These are phyloP conservation scores for Paramacrobiotus metropolitanus DNA, from an alignment of 1,140 invertebrate genomes.

Conservation along the genomic window DNA sequence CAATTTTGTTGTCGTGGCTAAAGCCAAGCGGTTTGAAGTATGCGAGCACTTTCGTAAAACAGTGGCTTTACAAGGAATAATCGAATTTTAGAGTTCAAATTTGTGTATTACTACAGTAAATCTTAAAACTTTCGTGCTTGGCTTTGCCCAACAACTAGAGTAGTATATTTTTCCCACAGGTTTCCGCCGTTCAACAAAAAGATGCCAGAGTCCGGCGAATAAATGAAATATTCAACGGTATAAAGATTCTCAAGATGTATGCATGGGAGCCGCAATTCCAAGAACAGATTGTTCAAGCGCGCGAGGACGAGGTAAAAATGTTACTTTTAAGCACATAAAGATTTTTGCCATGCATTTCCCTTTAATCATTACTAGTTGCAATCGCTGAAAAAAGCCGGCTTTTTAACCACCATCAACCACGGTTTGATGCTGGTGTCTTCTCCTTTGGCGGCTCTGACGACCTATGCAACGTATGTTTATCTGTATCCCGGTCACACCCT, in stretches of 20 bases:
- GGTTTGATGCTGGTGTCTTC: not conserved
- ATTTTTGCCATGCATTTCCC: no score
- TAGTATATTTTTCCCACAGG: no score
- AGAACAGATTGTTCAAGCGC: slow-evolving; percentile 14
- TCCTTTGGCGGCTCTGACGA: slow-evolving; percentile 22
- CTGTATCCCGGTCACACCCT: slow-evolving; percentile 19
- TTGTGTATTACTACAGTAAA: no score
- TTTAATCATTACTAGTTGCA: not conserved
- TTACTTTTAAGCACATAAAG: no score
- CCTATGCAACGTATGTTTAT: slow-evolving; percentile 20
- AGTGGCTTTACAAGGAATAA: no score
- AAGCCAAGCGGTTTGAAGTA: not conserved
- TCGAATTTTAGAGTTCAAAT: no score
- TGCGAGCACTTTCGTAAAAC: no score
- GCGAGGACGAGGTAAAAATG: not conserved
- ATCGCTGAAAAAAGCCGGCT: not conserved
- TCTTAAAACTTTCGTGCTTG: no score
- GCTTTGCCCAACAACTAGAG: no score
- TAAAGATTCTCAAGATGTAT: slow-evolving; percentile 44
- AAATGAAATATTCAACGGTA: slow-evolving; percentile 80
- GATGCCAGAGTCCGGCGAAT: slow-evolving; percentile 62
- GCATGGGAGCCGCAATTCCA: slow-evolving; percentile 35
- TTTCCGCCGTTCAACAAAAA: slow-evolving; percentile 18
- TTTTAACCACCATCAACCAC: not conserved
- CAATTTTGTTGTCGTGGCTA: not conserved